Base-by-base conservation (phyloP, 2,888 invertebrate genomes). In the Ctena decussata region DNA sequence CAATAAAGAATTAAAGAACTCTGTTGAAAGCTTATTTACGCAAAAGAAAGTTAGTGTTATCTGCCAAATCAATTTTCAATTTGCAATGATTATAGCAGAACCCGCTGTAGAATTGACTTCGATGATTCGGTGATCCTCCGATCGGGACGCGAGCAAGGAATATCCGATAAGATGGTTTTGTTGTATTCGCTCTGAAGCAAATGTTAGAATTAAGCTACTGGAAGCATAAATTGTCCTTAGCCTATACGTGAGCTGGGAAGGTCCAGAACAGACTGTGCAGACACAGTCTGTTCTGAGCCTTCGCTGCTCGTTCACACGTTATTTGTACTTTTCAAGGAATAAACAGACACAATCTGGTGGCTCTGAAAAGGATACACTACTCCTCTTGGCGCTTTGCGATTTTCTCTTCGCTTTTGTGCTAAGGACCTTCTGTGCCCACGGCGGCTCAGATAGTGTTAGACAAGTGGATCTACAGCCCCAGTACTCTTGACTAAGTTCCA, bases 41-140 rank as follows among this genome's bases (percentile, higher is more conserved):
- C 35, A 8, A 60, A 65, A 65, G 30, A n/a, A 65, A 65, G 65
- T 30, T 35, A 35, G 5, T 15, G 27, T 30, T 35, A 21, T 65
- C 65, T 65, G 65, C 18, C 30, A 11, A 65, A 65, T 35, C 35
- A 65, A 65, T 65, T 65, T 65, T 65, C 65, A 65, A 65, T 65
- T 65, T 65, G 65, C 65, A 35, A 65, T 65, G 65, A 65, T 65
- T 65, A 35, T 30, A 35, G 21, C 65, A 65, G 65, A 24, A 65
- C 32, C 53, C n/a, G 21, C 35, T 35, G 30, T 11, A 32, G 35
- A 65, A 65, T 35, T 65, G 35, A 46, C 46, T 46, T 2, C n/a
- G n/a, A n/a, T n/a, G 15, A 6, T 41, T 41, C 6, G 41, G 15
- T 15, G 6, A 41, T 41, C 41, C 27, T 24, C 60, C 27, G 60